phyloP scores from a whole-genome alignment of 2,888 invertebrate genomes.

The Polyploca ridens region DNA sequence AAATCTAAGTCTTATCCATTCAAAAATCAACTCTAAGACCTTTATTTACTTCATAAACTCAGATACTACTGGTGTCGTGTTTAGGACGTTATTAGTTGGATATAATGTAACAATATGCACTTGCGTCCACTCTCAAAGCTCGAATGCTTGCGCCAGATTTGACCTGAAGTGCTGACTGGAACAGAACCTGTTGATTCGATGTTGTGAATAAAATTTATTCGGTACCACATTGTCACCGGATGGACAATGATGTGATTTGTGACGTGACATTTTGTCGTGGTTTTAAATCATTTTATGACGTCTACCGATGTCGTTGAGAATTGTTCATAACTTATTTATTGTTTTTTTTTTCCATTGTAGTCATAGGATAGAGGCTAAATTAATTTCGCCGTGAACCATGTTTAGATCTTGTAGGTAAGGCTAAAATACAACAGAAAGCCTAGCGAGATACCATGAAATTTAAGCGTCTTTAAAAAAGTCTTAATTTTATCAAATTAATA shows the following conservation, averaged over 20 bases:
- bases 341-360: no score
- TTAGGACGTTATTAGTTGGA: conserved; percentile 28
- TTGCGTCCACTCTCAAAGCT: conserved; percentile 69
- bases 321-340: background rate
- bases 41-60: conserved; percentile 29
- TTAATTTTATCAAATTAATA: no score
- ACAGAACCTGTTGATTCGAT: conserved; percentile 56
- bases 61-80: conserved; percentile 15
- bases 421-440: no score
- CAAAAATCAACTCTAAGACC: conserved; percentile 29
- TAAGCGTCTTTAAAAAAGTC: no score
- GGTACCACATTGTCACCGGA: conserved; percentile 16
- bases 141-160: conserved; percentile 75
- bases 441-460: no score
- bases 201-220: conserved; percentile 40
- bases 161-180: conserved; percentile 56
- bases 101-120: conserved; percentile 71
- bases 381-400: no score
- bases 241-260: background rate
- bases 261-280: background rate
- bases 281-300: background rate
- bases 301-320: background rate
- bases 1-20: conserved; percentile 14
- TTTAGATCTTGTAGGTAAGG: no score
- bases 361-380: no score